Evolutionary conservation across 2,888 invertebrate genomes (phyloP), one percentile per base, ranked within the genome.

Genomic region (Ctena decussata): DNA sequence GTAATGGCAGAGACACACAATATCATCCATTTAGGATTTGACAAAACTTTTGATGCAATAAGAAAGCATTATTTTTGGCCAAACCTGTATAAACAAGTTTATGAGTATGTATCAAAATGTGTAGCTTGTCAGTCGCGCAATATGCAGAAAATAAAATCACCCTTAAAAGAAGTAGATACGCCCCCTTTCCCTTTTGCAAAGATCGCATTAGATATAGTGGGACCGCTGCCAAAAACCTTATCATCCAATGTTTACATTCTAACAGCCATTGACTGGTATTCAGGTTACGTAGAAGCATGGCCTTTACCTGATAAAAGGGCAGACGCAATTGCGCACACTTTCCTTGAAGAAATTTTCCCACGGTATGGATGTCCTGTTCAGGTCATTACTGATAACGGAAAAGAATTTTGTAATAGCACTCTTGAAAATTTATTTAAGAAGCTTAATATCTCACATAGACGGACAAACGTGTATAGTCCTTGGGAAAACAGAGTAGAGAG

Each of bases 311-410:
- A 70, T 44, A 83, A 83, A 32, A 27, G 24, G 39, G 27, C 24
- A n/a, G 44, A 57, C 27, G 76, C 46, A 8, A 80, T 82, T 3
- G 6, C 41, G 0, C 73, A 85, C 57, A 3, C 35, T n/a, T 6
- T 70, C 12, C 18, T 35, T 70, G 70, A 70, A 6, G 70, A 70
- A 32, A 32, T 81, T 12, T 75, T 70, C 37, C 78, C 78, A 11
- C 21, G 53, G 12, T 73, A 78, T 70, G 39, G 60, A 0, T 60
- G 35, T 27, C 37, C 49, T n/a, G 35, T 85, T n/a, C 35, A 81
- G 24, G 53, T 85, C 15, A 15, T 72, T 24, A 85, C 78, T 27
- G 81, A 81, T 37, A 86, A 86, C 49, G 86, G 83, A 0, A 21
- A n/a, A 0, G 75, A 86, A 74, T 73, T 77, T 46, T n/a, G n/a